These are phyloP conservation scores for Crypturellus tataupa DNA, from an alignment of 2,797 vertebrate genomes.

Conservation along the genomic window DNA sequence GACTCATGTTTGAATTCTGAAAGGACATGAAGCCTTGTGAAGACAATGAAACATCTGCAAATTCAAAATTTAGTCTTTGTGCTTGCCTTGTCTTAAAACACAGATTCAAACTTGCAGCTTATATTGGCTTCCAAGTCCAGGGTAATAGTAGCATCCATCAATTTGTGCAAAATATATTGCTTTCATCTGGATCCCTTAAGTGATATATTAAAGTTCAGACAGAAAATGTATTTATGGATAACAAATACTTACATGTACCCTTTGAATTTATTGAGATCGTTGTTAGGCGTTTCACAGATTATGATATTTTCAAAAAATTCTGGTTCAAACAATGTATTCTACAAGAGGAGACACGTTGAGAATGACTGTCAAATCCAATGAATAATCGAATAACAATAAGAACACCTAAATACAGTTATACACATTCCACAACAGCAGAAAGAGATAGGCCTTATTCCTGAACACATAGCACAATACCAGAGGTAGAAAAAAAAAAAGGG, in stretches of 20 bases:
- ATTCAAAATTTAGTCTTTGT: background rate
- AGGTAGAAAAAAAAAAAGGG: background rate
- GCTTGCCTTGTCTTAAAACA: background rate
- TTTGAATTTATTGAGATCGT: constrained; percentile 92
- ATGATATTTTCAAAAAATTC: constrained; percentile 86
- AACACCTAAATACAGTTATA: background rate
- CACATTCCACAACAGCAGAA: background rate
- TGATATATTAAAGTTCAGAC: background rate
- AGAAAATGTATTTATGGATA: background rate
- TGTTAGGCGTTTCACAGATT: constrained; percentile 92
- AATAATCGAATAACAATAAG: background rate
- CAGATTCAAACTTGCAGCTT: background rate
- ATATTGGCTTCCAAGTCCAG: background rate
- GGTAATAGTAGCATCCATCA: background rate
- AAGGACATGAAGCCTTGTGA: background rate
- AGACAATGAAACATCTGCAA: background rate
- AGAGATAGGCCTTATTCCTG: background rate
- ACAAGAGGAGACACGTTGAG: constrained; percentile 23
- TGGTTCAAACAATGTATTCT: constrained; percentile 87
- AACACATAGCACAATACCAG: background rate
- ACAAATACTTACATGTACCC: constrained; percentile 92
- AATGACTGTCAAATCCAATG: background rate
- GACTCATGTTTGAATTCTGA: background rate
- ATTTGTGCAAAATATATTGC: background rate
- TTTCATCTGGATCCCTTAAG: background rate